These are phyloP conservation scores for Trematomus loennbergii DNA, from an alignment of 2,113 vertebrate species.

Conservation along the genomic window DNA sequence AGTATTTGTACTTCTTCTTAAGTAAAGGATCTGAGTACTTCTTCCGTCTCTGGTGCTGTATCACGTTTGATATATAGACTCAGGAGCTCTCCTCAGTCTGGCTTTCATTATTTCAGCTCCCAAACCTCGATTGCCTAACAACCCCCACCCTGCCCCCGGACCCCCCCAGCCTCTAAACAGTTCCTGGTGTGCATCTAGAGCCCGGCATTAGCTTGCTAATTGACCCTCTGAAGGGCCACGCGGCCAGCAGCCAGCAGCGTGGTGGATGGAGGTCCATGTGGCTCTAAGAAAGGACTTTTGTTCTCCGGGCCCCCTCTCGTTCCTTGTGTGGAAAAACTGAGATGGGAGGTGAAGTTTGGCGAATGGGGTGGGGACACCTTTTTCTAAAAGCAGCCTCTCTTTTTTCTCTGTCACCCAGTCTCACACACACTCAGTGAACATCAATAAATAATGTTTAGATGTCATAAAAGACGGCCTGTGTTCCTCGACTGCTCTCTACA, in stretches of 20 bases:
- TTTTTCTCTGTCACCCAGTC: constrained; percentile 43
- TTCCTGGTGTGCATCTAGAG: constrained; percentile 69
- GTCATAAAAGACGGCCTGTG: constrained; percentile 44
- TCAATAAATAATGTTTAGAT: constrained; percentile 65
- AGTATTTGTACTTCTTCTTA: too few relatives aligned
- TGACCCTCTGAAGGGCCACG: constrained; percentile 67
- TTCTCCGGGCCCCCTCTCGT: constrained; percentile 71
- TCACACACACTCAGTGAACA: constrained; percentile 37
- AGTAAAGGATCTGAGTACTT: too few relatives aligned
- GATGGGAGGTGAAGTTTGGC: constrained; percentile 25
- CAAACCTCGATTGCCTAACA: constrained; percentile 45
- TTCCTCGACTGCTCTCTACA: background rate
- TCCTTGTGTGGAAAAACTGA: constrained; percentile 78
- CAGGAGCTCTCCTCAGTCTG: constrained; percentile 24
- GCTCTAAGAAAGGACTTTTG: constrained; percentile 82
- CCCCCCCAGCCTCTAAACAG: constrained; percentile 53
- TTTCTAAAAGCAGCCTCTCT: constrained; percentile 59
- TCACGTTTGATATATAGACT: constrained; percentile 39
- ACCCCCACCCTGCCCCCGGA: constrained; percentile 4
- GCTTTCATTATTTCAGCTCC: constrained; percentile 62
- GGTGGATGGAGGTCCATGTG: constrained; percentile 62
- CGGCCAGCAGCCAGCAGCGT: constrained; percentile 50
- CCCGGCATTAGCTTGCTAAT: constrained; percentile 61
- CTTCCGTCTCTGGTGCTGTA: too few relatives aligned
- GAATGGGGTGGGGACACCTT: constrained; percentile 49